phyloP scores from a whole-genome alignment of 2,113 vertebrate species.

The Pseudonaja textilis region DNA sequence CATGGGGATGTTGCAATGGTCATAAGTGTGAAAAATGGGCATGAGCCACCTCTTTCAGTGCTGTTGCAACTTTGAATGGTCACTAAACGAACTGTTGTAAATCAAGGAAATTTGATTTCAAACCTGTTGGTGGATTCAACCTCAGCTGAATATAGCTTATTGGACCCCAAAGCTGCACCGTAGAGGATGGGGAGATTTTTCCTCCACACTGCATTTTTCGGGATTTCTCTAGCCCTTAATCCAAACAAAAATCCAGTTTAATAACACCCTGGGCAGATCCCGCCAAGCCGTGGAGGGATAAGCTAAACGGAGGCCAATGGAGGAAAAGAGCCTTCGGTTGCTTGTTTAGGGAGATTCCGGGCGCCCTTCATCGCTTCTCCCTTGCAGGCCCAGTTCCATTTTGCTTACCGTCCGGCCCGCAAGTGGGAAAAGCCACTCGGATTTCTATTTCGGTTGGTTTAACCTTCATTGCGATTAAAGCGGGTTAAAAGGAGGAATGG shows the following conservation, averaged over 20 bases:
- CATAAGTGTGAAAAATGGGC: neutral
- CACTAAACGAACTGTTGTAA: neutral
- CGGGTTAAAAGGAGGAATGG: neutral
- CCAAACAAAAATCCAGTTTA: neutral
- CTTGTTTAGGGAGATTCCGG: neutral
- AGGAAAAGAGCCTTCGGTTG: neutral
- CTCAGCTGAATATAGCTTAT: neutral
- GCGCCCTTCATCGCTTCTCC: neutral
- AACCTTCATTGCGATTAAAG: neutral
- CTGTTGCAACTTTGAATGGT: neutral
- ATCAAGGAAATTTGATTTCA: neutral
- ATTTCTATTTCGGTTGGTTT: neutral
- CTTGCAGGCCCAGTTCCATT: neutral
- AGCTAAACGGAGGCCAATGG: neutral
- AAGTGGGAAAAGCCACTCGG: neutral
- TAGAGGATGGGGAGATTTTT: neutral
- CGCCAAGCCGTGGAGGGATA: neutral
- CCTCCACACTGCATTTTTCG: neutral
- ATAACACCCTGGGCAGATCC: neutral
- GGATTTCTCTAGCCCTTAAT: neutral
- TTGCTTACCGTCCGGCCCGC: neutral
- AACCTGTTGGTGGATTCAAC: neutral
- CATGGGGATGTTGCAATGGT: neutral
- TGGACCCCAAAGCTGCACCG: neutral
- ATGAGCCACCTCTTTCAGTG: neutral